Evolutionary conservation across 2,113 vertebrate species (phyloP), one percentile per base, ranked within the genome.

Genomic region (Holacanthus passer): DNA sequence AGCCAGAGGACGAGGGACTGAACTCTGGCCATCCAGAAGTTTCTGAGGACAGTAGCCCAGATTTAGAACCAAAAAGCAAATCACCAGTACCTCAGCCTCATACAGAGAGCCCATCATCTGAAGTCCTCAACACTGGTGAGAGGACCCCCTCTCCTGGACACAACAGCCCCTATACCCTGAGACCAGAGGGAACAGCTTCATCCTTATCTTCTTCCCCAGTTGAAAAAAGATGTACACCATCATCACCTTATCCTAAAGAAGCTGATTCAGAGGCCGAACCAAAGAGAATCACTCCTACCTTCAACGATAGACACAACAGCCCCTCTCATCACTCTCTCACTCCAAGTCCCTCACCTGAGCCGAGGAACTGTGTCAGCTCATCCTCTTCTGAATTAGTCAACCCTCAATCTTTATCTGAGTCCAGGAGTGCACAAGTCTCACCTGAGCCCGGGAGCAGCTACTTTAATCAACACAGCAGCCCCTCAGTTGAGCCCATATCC

Each of bases 121-220:
- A 88, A 73, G 69, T 60, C 31, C 29, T 67, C 3, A 69, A 22
- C 47, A 52, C 62, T 60, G 60, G 65, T n/a, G 68, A 77, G 59
- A 91, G 74, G 29, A 89, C 70, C 14, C 81, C 83, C 37, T 91
- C 92, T 72, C 74, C 85, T 73, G 83, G 70, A 75, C 62, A 76
- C 47, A 85, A 82, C 24, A 86, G 79, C 35, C 24, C 84, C 10
- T 53, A 11, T 66, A 77, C 64, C 19, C 50, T 72, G 32, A 79
- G 60, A 64, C 55, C 67, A 75, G 85, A 77, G 37, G 73, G 79
- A 68, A 87, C 55, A 55, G 66, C 50, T 1, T 85, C 85, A 43
- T 87, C 84, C 31, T 88, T 86, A 22, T 90, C 90, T 56, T 87
- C 82, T 53, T 86, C 83, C 53, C 90, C 83, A 27, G 53, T 52